phyloP scores from a whole-genome alignment of 1,140 invertebrate species.

The Charaxes varanes region DNA sequence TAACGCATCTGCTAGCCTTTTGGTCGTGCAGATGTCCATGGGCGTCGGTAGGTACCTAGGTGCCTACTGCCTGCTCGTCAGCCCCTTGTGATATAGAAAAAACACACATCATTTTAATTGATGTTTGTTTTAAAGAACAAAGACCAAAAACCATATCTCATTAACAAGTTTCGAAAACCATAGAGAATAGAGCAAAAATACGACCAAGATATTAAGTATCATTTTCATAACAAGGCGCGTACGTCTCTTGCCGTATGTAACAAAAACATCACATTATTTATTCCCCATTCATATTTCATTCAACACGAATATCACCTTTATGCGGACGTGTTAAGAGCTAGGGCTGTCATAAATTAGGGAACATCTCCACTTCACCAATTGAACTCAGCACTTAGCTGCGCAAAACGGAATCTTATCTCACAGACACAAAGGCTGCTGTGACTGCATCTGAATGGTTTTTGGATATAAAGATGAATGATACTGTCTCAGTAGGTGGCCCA shows the following conservation, averaged over 20 bases:
- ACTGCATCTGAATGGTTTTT: constrained; percentile 5
- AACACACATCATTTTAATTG: too few relatives aligned
- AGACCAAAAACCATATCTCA: constrained; percentile 7
- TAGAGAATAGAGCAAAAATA: constrained; percentile 16
- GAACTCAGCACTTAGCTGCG: not conserved
- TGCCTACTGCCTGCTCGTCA: too few relatives aligned
- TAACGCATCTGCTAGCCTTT: too few relatives aligned
- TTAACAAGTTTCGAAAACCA: constrained; percentile 15
- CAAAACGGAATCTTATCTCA: constrained; percentile 14
- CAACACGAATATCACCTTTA: constrained; percentile 36
- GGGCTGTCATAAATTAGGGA: constrained; percentile 40
- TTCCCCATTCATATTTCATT: constrained; percentile 41
- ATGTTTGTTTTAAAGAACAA: too few relatives aligned
- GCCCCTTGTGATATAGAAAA: too few relatives aligned
- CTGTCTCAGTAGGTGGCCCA: constrained; percentile 57
- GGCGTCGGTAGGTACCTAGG: too few relatives aligned
- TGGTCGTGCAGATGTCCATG: too few relatives aligned
- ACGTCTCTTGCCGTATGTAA: constrained; percentile 22
- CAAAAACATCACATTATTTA: constrained; percentile 45
- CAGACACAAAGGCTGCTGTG: constrained; percentile 2
- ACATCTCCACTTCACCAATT: constrained; percentile 16
- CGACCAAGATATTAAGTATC: constrained; percentile 29
- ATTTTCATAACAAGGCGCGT: constrained; percentile 37
- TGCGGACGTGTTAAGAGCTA: constrained; percentile 30
- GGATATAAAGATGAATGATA: constrained; percentile 42